A percentile compares a stretch with the other conserved stretches of the same genome.
Evolutionary conservation across 2,113 vertebrate genomes (phyloP).

Genomic region (Callopanchax toddi): DNA sequence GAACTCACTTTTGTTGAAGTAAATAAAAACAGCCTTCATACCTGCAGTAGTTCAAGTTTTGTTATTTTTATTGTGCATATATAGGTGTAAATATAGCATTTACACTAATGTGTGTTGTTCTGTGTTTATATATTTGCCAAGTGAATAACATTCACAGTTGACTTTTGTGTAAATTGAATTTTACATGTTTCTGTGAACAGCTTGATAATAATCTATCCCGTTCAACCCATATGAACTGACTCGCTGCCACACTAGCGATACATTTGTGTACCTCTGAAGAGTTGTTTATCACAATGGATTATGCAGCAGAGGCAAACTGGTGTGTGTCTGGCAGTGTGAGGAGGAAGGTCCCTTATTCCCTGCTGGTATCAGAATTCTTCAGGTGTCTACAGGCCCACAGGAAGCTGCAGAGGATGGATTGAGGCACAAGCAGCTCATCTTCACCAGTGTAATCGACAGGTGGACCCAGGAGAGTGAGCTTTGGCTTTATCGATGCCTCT

Average conservation of each 20-base stretch:
- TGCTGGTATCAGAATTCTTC: slow-evolving; percentile 68
- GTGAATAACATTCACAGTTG: slow-evolving; percentile 29
- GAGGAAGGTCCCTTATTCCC: slow-evolving; percentile 66
- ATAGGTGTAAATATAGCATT: neutral
- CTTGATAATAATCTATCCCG: slow-evolving; percentile 51
- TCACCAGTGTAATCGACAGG: slow-evolving; percentile 72
- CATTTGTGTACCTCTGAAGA: slow-evolving; percentile 60
- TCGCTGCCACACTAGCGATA: slow-evolving; percentile 25
- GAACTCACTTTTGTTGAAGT: too few species aligned
- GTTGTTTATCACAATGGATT: slow-evolving; percentile 62
- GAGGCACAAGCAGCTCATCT: slow-evolving; percentile 69
- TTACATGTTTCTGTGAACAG: slow-evolving; percentile 41
- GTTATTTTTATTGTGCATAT: neutral
- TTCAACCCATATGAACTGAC: slow-evolving; percentile 38
- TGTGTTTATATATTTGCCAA: slow-evolving; percentile 22
- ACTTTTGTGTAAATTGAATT: slow-evolving; percentile 42
- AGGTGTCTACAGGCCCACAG: slow-evolving; percentile 54
- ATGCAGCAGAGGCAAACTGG: slow-evolving; percentile 57
- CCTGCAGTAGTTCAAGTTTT: slow-evolving; percentile 4
- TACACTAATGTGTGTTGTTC: neutral
- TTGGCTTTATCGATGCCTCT: slow-evolving; percentile 58
- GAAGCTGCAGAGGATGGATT: slow-evolving; percentile 64
- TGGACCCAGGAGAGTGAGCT: slow-evolving; percentile 68
- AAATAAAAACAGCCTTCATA: too few species aligned
- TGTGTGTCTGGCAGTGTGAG: slow-evolving; percentile 39